Base-by-base conservation (phyloP, 1,140 invertebrate species). In the Temnothorax nylanderi region DNA sequence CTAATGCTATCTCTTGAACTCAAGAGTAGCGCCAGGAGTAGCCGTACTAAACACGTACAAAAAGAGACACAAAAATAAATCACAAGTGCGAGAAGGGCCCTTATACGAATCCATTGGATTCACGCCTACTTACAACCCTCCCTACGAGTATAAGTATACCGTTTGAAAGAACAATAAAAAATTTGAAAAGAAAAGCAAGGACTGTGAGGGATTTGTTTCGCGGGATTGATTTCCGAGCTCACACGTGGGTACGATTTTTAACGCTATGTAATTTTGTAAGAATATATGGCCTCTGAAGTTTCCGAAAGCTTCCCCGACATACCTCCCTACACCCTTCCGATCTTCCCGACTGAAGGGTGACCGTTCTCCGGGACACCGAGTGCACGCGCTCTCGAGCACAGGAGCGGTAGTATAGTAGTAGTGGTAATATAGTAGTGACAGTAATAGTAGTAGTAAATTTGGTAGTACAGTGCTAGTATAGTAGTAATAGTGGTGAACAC, bases 331-430 rank as follows among this genome's bases (percentile, higher is more conserved):
- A 44, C n/a, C 41, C 44, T 34, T 64, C 21, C 21, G 10, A 13
- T 10, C 18, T 72, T 18, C 3, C 41, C 34, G 34, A 10, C 13
- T 5, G 72, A 34, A 21, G 44, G 37, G 41, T 64, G 58, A 10
- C 34, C 26, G 47, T 62, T 58, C 34, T 71, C 64, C 74, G 92
- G 93, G 90, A 94, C 93, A 95, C 93, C 94, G 93, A 94, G 92
- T 92, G 92, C 92, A 93, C 91, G 90, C 88, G 90, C 88, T 86
- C n/a, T 92, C 72, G 58, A 87, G 88, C 67, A 89, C 69, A 58
- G 85, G 80, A 85, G 67, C 88, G 88, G 81, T 90, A 90, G 81
- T 84, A 76, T 85, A 89, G 85, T 90, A 90, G 78, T 82, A 75
- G 87, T 93, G 86, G 87, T 81, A 88, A 41, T 44, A 88, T 86